Percentiles rank a stretch among this genome's conserved stretches.
Conservation (phyloP, 2,113 vertebrate species). For the Lepus timidus region DNA sequence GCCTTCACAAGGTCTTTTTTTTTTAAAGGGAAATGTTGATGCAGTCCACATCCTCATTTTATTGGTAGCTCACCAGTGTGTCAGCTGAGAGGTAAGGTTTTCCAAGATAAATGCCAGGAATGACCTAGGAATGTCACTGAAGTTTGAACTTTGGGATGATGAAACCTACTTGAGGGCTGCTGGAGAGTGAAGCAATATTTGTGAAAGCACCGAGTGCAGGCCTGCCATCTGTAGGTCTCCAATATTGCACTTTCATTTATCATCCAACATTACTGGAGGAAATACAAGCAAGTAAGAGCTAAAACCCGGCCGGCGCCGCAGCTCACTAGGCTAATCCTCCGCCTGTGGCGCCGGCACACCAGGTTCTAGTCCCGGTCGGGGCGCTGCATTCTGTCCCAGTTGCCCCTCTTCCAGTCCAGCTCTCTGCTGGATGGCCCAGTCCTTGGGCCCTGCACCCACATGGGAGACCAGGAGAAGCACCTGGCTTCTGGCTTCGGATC, state of each 20-base stretch:
- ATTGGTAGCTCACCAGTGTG: neutral
- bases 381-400: too few species aligned
- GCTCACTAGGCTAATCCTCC: too few species aligned
- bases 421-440: too few species aligned
- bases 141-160: neutral
- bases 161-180: neutral
- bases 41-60: neutral
- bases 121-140: neutral
- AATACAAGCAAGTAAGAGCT: neutral
- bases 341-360: too few species aligned
- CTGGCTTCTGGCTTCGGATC: too few species aligned
- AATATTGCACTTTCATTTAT: neutral
- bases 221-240: neutral
- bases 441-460: too few species aligned
- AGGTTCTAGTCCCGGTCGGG: too few species aligned
- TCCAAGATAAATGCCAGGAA: neutral
- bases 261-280: neutral
- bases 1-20: neutral
- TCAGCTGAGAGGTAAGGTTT: neutral
- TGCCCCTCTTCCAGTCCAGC: too few species aligned
- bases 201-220: neutral
- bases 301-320: too few species aligned
- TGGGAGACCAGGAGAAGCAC: too few species aligned
- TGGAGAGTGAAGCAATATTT: neutral
- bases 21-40: neutral